Evolutionary conservation across 2,113 vertebrate species (phyloP).

Genomic region (Ahaetulla prasina): DNA sequence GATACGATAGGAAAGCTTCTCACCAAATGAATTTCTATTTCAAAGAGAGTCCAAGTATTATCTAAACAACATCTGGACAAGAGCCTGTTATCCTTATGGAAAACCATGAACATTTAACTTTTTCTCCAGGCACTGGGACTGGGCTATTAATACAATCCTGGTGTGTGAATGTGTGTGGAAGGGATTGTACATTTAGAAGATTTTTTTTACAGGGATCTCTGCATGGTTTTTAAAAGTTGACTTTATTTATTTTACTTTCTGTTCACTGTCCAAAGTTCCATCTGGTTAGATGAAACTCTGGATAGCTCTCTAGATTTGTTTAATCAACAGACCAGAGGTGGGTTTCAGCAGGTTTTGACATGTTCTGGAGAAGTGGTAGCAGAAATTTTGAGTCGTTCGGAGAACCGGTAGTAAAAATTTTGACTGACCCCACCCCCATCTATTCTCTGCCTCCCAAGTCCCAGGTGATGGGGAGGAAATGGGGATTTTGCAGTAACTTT

Average conservation of each 20-base stretch:
- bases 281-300: neutral
- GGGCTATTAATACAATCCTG: neutral
- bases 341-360: no score
- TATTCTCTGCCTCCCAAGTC: no score
- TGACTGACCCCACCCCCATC: no score
- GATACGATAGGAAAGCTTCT: neutral
- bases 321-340: no score
- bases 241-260: neutral
- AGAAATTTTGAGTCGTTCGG: no score
- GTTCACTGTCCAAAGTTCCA: neutral
- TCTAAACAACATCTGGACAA: neutral
- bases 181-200: neutral
- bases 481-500: no score
- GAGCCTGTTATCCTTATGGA: neutral
- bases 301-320: neutral
- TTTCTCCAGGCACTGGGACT: neutral
- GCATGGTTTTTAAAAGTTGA: neutral
- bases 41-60: neutral
- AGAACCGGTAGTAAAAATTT: no score
- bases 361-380: no score
- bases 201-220: neutral
- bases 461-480: no score
- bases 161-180: neutral
- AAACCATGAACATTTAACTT: neutral
- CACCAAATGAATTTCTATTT: neutral